phyloP scores from a whole-genome alignment of 2,888 invertebrate genomes.

The Nudaria mundana region DNA sequence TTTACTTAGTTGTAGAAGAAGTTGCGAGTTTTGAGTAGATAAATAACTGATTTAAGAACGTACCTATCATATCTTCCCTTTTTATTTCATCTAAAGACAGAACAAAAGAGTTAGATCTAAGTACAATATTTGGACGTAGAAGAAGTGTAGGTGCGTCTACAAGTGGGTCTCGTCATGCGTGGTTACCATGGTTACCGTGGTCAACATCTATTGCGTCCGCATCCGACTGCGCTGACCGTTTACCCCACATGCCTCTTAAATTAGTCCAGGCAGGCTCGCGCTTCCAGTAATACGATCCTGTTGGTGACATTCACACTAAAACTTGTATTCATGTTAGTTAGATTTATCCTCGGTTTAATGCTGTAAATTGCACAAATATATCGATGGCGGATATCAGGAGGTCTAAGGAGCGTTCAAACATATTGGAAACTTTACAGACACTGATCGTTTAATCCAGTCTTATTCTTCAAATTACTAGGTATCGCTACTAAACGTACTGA shows the following conservation, averaged over 20 bases:
- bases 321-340: not conserved
- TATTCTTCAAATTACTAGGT: too few species aligned
- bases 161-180: constrained; percentile 2
- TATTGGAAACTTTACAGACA: too few species aligned
- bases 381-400: not conserved
- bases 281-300: constrained; percentile 88
- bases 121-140: not conserved
- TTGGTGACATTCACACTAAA: constrained; percentile 28
- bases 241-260: constrained; percentile 90
- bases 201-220: constrained; percentile 47
- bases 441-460: too few species aligned
- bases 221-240: constrained; percentile 73
- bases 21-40: too few species aligned
- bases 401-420: too few species aligned
- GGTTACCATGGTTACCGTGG: constrained; percentile 66
- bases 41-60: too few species aligned
- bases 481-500: too few species aligned
- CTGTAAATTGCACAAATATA: not conserved
- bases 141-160: constrained; percentile 3
- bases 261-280: constrained; percentile 90
- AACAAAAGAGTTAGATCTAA: constrained; percentile 22
- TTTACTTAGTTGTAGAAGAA: too few species aligned
- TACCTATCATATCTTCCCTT: too few species aligned
- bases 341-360: not conserved
- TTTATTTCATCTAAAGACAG: too few species aligned